Percentiles rank a stretch among this genome's conserved stretches.
Evolutionary conservation across 2,113 vertebrate genomes (phyloP).

Genomic region (Saguinus midas): DNA sequence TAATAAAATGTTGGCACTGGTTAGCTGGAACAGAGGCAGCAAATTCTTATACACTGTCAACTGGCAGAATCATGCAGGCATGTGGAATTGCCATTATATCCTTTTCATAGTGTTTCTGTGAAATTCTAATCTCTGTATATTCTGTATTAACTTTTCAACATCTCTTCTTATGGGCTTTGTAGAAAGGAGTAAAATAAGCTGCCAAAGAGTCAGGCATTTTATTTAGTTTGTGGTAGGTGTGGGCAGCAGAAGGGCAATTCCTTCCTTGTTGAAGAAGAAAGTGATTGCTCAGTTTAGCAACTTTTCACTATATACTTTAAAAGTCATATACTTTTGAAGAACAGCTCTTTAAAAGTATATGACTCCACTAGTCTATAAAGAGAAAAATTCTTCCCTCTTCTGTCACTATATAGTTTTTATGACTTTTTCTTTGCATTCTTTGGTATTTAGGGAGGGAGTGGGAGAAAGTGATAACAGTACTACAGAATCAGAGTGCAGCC

Average conservation of each 20-base stretch:
- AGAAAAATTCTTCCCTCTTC: neutral
- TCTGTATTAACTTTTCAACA: constrained; percentile 33
- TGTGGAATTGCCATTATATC: constrained; percentile 52
- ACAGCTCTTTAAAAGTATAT: neutral
- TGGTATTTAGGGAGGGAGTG: neutral
- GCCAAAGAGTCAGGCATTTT: neutral
- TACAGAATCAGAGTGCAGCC: neutral
- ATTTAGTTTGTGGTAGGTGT: constrained; percentile 26
- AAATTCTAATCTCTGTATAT: constrained; percentile 41
- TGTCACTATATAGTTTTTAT: neutral
- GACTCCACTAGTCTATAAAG: neutral
- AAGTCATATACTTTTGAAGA: too few relatives aligned
- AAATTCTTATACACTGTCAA: constrained; percentile 53
- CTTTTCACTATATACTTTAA: neutral
- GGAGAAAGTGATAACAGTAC: neutral
- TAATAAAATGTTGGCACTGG: constrained; percentile 57
- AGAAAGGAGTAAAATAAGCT: neutral
- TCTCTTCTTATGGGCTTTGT: neutral
- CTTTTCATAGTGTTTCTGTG: constrained; percentile 36
- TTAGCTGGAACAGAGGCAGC: constrained; percentile 68
- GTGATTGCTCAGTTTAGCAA: neutral
- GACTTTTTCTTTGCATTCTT: neutral
- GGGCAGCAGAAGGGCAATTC: neutral
- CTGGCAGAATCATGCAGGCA: constrained; percentile 26
- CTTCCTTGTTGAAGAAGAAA: constrained; percentile 26